Conservation (phyloP, 2,888 invertebrate species). For the Stenolophus ochropezus region DNA sequence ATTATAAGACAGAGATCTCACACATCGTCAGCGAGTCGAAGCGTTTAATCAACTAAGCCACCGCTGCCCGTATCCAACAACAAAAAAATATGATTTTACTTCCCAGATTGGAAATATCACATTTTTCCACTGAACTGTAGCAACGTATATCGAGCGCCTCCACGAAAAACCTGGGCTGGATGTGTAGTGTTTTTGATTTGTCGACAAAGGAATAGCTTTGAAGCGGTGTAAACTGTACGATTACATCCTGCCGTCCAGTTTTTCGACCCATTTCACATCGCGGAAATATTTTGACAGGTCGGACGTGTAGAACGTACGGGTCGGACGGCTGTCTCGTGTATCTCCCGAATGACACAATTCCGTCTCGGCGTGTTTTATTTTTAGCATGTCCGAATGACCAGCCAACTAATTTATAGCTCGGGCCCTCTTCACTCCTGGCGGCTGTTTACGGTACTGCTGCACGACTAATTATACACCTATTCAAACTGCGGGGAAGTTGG, state of each 20-base stretch:
- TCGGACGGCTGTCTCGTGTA: background rate
- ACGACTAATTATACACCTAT: background rate
- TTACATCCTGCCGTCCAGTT: background rate
- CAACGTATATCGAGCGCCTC: background rate
- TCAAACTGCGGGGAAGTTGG: background rate
- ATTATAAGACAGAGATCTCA: too few species aligned
- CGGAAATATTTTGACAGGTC: background rate
- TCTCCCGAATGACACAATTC: conserved; percentile 8
- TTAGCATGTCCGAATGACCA: conserved; percentile 8
- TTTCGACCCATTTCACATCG: background rate
- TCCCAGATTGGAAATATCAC: too few species aligned
- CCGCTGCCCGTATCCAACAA: too few species aligned
- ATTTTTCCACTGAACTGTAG: too few species aligned
- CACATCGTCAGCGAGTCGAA: too few species aligned
- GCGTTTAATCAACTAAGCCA: too few species aligned
- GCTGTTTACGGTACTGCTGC: background rate
- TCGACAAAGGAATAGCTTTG: background rate
- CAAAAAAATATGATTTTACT: too few species aligned
- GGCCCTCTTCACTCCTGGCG: background rate
- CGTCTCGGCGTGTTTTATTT: conserved; percentile 26
- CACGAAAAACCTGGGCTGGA: too few species aligned
- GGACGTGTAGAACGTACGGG: background rate
- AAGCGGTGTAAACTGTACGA: background rate
- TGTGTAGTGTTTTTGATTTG: background rate
- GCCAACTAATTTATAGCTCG: conserved; percentile 30